A percentile compares a stretch with the other conserved stretches of the same genome.
These are phyloP conservation scores for Atherix ibis DNA, from an alignment of 2,888 invertebrate species.

Conservation along the genomic window DNA sequence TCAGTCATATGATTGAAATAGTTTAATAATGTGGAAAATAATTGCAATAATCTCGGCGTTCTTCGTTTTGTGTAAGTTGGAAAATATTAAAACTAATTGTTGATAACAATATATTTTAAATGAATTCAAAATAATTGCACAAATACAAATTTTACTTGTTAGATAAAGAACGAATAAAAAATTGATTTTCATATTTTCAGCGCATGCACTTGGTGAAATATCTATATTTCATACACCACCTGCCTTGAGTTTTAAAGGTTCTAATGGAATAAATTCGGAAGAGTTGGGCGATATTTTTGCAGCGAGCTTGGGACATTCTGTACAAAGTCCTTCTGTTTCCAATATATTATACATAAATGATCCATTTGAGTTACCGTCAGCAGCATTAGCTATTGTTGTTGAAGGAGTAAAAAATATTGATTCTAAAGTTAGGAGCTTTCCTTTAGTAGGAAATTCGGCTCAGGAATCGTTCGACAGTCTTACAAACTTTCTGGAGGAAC, in stretches of 20 bases:
- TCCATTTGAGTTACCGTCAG: constrained; percentile 60
- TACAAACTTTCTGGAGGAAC: constrained; percentile 41
- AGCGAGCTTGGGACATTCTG: constrained; percentile 55
- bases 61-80: no score
- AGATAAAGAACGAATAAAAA: no score
- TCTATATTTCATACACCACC: constrained; percentile 50
- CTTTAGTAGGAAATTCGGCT: constrained; percentile 19
- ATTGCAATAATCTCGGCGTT: no score
- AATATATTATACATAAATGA: constrained; percentile 47
- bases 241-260: constrained; percentile 51
- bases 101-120: no score
- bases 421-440: constrained; percentile 20
- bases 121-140: no score
- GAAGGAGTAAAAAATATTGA: constrained; percentile 44
- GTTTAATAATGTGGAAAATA: no score
- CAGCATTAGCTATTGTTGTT: constrained; percentile 49
- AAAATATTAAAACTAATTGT: no score
- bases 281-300: constrained; percentile 53
- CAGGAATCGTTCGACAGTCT: constrained; percentile 36
- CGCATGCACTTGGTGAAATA: constrained; percentile 38
- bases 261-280: constrained; percentile 40
- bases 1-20: no score
- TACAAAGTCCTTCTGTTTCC: constrained; percentile 56
- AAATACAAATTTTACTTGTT: no score
- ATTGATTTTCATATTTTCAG: no score